phyloP scores from a whole-genome alignment of 1,140 invertebrate species.

The Conus betulinus region DNA sequence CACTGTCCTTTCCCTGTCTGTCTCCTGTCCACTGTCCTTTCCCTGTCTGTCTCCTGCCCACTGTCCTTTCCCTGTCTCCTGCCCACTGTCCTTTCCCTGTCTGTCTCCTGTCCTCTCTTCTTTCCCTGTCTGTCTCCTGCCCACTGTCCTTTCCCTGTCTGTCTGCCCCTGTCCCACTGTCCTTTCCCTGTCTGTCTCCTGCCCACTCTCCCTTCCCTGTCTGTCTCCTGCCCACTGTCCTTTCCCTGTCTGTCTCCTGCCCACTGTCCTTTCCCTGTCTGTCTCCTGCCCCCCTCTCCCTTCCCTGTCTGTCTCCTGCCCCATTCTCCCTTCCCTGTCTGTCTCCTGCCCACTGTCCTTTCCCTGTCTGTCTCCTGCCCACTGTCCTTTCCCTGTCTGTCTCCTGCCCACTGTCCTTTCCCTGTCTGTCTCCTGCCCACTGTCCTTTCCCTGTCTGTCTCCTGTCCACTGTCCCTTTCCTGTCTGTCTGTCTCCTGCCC shows the following conservation, averaged over 20 bases:
- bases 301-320: no score
- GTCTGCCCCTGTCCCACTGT: neutral
- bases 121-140: neutral
- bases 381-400: neutral
- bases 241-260: neutral
- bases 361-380: neutral
- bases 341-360: neutral
- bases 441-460: neutral
- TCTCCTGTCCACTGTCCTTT: neutral
- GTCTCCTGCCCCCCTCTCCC: neutral
- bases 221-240: neutral
- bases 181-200: neutral
- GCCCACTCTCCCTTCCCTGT: neutral
- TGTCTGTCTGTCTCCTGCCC: neutral
- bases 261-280: neutral
- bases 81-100: neutral
- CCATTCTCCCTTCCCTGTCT: no score
- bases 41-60: neutral
- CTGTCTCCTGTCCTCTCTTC: no score
- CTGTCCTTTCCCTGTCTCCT: neutral
- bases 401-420: neutral
- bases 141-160: neutral
- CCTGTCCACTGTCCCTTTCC: no score
- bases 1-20: neutral
- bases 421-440: neutral